Percentiles rank a stretch among this genome's conserved stretches.
phyloP scores from a whole-genome alignment of 2,113 vertebrate species.

The Otocyon megalotis region DNA sequence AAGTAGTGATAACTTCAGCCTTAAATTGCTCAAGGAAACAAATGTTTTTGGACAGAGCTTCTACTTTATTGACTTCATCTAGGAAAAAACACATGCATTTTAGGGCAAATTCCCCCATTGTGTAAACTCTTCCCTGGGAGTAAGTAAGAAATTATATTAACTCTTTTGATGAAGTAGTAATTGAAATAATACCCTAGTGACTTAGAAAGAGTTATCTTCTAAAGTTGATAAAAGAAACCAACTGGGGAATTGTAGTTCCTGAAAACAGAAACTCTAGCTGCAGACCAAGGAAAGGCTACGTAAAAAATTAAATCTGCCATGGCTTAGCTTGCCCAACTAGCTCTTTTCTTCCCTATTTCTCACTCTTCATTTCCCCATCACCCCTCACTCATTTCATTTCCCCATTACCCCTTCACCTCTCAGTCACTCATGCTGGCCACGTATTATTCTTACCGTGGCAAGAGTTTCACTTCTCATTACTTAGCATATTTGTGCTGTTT shows the following conservation, averaged over 20 bases:
- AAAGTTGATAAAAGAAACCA: constrained; percentile 53
- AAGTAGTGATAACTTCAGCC: neutral
- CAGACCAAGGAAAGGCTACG: neutral
- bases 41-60: neutral
- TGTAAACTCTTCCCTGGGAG: constrained; percentile 61
- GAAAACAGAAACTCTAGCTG: neutral
- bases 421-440: neutral
- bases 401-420: neutral
- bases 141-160: constrained; percentile 63
- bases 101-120: constrained; percentile 20
- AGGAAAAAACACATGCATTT: constrained; percentile 7
- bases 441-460: neutral
- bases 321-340: neutral
- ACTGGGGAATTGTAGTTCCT: neutral
- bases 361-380: neutral
- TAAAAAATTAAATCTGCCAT: neutral
- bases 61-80: constrained; percentile 63
- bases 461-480: neutral
- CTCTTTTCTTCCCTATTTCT: neutral
- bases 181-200: constrained; percentile 71
- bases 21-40: constrained; percentile 14
- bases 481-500: neutral
- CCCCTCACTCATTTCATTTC: neutral
- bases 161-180: constrained; percentile 75
- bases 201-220: constrained; percentile 44